Evolutionary conservation across 1,140 invertebrate genomes (phyloP).

Genomic region (Heliconius congener): DNA sequence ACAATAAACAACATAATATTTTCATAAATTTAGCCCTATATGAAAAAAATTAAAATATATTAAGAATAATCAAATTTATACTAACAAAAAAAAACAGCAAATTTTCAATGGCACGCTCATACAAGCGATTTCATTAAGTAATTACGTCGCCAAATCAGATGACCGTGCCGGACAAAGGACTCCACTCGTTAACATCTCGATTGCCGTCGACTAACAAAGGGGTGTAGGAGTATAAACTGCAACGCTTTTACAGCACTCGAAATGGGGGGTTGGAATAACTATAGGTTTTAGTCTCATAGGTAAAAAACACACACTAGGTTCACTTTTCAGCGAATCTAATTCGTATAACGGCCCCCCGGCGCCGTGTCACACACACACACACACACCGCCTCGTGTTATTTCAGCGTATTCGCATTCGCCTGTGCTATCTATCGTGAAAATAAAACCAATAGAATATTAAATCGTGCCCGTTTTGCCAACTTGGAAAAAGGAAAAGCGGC

Average conservation of each 20-base stretch:
- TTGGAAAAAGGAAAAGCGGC: slow-evolving; percentile 21
- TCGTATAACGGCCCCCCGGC: slow-evolving; percentile 31
- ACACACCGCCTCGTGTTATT: slow-evolving; percentile 32
- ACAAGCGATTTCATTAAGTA: slow-evolving; percentile 13
- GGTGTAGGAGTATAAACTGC: slow-evolving; percentile 24
- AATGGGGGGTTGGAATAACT: slow-evolving; percentile 16
- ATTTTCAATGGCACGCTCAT: not conserved
- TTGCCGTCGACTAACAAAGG: slow-evolving; percentile 34
- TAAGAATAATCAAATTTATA: not conserved
- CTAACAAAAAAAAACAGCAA: not conserved
- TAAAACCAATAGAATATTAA: slow-evolving; percentile 39
- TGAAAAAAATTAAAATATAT: not conserved
- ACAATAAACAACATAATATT: not conserved
- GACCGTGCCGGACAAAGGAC: slow-evolving; percentile 24
- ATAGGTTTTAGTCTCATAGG: slow-evolving; percentile 12
- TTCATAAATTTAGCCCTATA: not conserved
- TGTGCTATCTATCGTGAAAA: slow-evolving; percentile 33
- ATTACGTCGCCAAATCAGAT: slow-evolving; percentile 27
- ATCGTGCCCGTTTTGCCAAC: slow-evolving; percentile 29
- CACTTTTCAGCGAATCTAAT: slow-evolving; percentile 32
- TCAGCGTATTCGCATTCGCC: slow-evolving; percentile 28
- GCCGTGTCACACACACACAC: slow-evolving; percentile 31
- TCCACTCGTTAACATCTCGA: slow-evolving; percentile 35
- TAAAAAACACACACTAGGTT: slow-evolving; percentile 4
- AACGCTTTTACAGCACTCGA: slow-evolving; percentile 11